Percentiles rank a stretch among this genome's conserved stretches.
Conservation (phyloP, 2,113 vertebrate species). For the Aptenodytes patagonicus region DNA sequence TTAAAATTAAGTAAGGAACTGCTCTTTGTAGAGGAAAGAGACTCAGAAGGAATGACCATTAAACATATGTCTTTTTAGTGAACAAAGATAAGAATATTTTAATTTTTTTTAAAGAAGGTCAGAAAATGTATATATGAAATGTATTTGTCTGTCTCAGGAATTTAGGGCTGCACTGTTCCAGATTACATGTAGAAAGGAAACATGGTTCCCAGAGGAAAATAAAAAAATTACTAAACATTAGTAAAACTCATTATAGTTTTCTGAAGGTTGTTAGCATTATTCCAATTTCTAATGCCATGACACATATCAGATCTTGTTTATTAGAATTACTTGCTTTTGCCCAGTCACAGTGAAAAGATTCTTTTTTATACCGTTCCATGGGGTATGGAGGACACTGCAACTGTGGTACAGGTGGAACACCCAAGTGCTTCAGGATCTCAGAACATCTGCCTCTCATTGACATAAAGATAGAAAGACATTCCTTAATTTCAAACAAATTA, state of each 20-base stretch:
- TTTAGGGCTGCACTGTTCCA: not conserved
- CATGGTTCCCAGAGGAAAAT: not conserved
- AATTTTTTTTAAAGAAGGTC: not conserved
- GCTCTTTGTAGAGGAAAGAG: not conserved
- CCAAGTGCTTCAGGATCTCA: not conserved
- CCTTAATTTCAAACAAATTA: not conserved
- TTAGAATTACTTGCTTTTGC: slow-evolving; percentile 25
- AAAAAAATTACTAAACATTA: not conserved
- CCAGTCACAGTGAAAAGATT: slow-evolving; percentile 6
- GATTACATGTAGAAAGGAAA: not conserved
- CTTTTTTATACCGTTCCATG: slow-evolving; percentile 14
- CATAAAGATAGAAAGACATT: not conserved
- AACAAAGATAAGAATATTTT: not conserved
- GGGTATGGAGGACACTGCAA: not conserved
- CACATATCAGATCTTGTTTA: slow-evolving; percentile 54
- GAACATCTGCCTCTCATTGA: slow-evolving; percentile 7
- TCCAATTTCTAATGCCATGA: slow-evolving; percentile 16
- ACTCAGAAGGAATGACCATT: not conserved
- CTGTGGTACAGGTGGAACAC: slow-evolving; percentile 12
- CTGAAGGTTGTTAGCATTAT: slow-evolving; percentile 19
- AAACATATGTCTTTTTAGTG: not conserved
- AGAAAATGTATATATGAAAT: not conserved
- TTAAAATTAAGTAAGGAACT: not conserved
- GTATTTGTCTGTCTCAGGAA: not conserved
- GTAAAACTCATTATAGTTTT: not conserved